phyloP scores from a whole-genome alignment of 2,888 invertebrate genomes.

The Clanis bilineata region DNA sequence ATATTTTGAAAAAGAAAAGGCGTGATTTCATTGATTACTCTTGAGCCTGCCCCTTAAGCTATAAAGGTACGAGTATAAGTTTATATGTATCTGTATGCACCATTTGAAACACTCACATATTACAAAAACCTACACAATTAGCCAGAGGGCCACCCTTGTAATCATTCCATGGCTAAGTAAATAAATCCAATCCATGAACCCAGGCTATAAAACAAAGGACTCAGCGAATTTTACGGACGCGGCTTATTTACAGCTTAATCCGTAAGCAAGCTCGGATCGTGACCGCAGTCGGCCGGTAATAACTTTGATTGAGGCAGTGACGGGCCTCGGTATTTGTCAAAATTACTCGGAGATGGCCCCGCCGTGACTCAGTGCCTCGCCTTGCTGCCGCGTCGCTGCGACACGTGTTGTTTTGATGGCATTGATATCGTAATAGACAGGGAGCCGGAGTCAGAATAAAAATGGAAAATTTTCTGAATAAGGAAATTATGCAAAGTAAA shows the following conservation, averaged over 20 bases:
- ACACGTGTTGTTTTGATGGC: constrained; percentile 31
- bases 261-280: constrained; percentile 21
- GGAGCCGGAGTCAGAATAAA: constrained; percentile 18
- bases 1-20: no score
- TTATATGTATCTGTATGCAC: no score
- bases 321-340: constrained; percentile 42
- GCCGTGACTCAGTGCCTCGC: constrained; percentile 30
- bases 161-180: not conserved
- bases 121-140: not conserved
- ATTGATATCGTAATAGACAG: constrained; percentile 30
- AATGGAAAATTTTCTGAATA: not conserved
- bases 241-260: constrained; percentile 24
- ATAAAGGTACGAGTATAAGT: no score
- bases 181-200: not conserved
- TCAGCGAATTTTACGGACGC: constrained; percentile 10
- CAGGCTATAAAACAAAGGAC: constrained; percentile 9
- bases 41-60: no score
- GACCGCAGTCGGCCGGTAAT: constrained; percentile 37
- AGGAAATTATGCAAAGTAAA: no score
- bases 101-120: not conserved
- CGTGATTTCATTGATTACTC: no score
- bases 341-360: constrained; percentile 38
- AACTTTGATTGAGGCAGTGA: constrained; percentile 39
- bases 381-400: constrained; percentile 18
- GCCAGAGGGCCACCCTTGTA: not conserved